Conservation (phyloP, 2,113 vertebrate genomes). For the Tupaia tana region DNA sequence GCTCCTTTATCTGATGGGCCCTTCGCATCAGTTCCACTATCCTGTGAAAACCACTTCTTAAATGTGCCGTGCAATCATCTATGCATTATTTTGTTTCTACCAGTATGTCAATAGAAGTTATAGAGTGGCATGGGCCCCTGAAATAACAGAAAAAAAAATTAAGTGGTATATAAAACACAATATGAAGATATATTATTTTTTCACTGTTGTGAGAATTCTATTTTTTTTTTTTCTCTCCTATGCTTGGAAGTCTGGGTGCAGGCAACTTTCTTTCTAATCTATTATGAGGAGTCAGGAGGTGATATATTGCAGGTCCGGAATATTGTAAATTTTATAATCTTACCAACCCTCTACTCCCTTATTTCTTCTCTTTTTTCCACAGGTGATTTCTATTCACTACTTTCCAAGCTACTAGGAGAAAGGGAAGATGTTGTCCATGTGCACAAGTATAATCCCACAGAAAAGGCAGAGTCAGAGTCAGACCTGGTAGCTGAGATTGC, state of each 20-base stretch:
- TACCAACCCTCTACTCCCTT: slow-evolving; percentile 72
- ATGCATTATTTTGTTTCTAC: neutral
- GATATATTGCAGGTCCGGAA: slow-evolving; percentile 58
- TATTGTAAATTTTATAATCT: slow-evolving; percentile 49
- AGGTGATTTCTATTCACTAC: slow-evolving; percentile 97
- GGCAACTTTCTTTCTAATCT: neutral
- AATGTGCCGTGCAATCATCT: neutral
- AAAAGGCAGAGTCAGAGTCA: slow-evolving; percentile 90
- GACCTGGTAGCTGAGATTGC: slow-evolving; percentile 93
- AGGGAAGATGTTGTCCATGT: slow-evolving; percentile 92
- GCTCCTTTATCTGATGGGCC: neutral
- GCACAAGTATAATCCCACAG: slow-evolving; percentile 92
- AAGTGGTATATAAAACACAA: slow-evolving; percentile 33
- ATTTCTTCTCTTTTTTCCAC: slow-evolving; percentile 86
- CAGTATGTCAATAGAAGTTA: neutral
- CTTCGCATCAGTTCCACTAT: slow-evolving; percentile 38
- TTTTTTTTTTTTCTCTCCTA: neutral
- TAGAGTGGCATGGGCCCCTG: neutral
- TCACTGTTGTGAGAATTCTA: neutral
- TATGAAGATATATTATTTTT: neutral
- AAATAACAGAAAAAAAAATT: slow-evolving; percentile 62
- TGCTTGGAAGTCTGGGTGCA: slow-evolving; percentile 8
- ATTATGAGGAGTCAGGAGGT: neutral
- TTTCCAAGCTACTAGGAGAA: slow-evolving; percentile 96
- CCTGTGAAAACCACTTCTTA: slow-evolving; percentile 47